A percentile compares a stretch with the other conserved stretches of the same genome.
Evolutionary conservation across 2,888 invertebrate genomes (phyloP).

Genomic region (Leptodirus hochenwartii): DNA sequence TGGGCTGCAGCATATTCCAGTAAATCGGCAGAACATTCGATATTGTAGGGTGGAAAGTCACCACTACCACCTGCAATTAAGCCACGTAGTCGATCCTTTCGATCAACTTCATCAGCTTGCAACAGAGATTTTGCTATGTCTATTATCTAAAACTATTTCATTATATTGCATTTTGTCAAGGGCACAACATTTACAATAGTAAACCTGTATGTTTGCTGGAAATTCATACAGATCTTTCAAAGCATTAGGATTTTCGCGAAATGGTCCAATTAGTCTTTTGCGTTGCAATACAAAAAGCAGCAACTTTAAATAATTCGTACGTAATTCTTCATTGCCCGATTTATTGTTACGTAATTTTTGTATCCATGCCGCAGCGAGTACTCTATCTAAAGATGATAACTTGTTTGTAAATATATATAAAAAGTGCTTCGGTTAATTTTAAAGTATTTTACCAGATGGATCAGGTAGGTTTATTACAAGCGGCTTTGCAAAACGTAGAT

Average conservation of each 20-base stretch:
- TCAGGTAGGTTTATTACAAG: slow-evolving; percentile 24
- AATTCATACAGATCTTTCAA: slow-evolving; percentile 20
- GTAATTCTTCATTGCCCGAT: slow-evolving; percentile 18
- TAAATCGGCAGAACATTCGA: slow-evolving; percentile 26
- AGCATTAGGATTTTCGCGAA: slow-evolving; percentile 22
- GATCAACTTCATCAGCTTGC: slow-evolving; percentile 18
- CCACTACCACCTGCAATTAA: slow-evolving; percentile 16
- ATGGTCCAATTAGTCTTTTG: slow-evolving; percentile 25
- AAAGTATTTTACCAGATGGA: slow-evolving; percentile 21
- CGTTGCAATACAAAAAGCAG: slow-evolving; percentile 27
- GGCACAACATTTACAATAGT: too few species aligned
- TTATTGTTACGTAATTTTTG: slow-evolving; percentile 22
- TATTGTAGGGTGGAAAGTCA: slow-evolving; percentile 20
- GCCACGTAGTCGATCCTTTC: slow-evolving; percentile 14
- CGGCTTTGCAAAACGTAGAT: slow-evolving; percentile 26
- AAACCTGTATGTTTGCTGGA: slow-evolving; percentile 18
- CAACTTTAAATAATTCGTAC: slow-evolving; percentile 27
- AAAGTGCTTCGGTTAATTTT: background rate
- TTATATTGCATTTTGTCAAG: background rate
- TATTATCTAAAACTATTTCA: slow-evolving; percentile 15
- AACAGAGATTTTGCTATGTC: slow-evolving; percentile 23
- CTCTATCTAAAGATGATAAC: slow-evolving; percentile 25
- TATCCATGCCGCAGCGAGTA: slow-evolving; percentile 27
- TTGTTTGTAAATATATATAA: slow-evolving; percentile 6
- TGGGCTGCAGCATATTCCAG: slow-evolving; percentile 29